These are phyloP conservation scores for Pelodytes ibericus DNA, from an alignment of 2,797 vertebrate genomes.

Conservation along the genomic window DNA sequence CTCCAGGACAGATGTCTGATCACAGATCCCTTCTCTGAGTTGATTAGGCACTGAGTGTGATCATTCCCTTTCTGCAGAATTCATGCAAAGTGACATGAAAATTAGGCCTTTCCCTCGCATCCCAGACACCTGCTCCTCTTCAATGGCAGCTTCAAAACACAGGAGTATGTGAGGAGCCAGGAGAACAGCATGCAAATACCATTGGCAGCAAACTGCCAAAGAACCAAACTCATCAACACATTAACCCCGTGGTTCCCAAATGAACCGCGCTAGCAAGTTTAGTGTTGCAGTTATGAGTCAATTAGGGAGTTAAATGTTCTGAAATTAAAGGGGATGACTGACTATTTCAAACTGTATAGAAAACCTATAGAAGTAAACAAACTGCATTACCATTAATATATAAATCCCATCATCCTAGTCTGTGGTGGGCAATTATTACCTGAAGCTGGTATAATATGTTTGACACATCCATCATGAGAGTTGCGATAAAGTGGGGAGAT, in stretches of 20 bases:
- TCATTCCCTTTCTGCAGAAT: background rate
- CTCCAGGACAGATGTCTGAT: background rate
- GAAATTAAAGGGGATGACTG: too few relatives aligned
- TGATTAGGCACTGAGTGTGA: background rate
- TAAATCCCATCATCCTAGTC: too few relatives aligned
- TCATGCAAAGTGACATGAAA: constrained; percentile 51
- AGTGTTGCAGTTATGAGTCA: too few relatives aligned
- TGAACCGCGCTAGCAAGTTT: too few relatives aligned
- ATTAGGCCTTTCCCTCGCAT: constrained; percentile 23
- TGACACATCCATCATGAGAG: too few relatives aligned
- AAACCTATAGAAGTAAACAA: too few relatives aligned
- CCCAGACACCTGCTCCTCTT: constrained; percentile 27
- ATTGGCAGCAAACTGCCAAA: background rate
- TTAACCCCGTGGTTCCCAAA: background rate
- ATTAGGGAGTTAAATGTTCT: too few relatives aligned
- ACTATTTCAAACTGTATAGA: too few relatives aligned
- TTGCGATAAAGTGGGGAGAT: too few relatives aligned
- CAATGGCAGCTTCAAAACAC: constrained; percentile 9
- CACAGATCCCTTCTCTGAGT: background rate
- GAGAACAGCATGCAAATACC: constrained; percentile 45
- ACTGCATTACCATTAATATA: too few relatives aligned
- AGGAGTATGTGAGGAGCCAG: background rate
- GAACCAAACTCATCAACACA: background rate
- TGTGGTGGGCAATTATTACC: too few relatives aligned
- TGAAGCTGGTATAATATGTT: too few relatives aligned